A percentile compares a stretch with the other conserved stretches of the same genome.
These are phyloP conservation scores for Chrysolina oricalcia DNA, from an alignment of 2,888 invertebrate genomes.

Conservation along the genomic window DNA sequence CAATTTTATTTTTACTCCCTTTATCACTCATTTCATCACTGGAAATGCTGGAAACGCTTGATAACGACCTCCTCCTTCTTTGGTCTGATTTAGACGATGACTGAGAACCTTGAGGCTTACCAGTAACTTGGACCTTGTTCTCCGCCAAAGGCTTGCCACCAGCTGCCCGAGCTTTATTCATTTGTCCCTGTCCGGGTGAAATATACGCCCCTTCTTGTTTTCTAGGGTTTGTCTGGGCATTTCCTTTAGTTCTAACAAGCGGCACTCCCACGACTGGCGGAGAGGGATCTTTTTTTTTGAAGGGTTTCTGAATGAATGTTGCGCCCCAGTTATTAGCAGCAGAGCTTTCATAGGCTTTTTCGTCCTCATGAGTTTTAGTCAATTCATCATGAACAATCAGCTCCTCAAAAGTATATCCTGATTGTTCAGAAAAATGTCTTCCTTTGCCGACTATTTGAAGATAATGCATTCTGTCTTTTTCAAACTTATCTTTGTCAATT, in stretches of 20 bases:
- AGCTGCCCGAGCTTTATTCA: slow-evolving; percentile 31
- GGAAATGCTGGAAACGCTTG: slow-evolving; percentile 74
- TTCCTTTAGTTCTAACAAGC: slow-evolving; percentile 57
- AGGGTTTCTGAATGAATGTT: slow-evolving; percentile 57
- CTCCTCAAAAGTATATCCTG: slow-evolving; percentile 75
- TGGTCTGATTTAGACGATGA: not conserved
- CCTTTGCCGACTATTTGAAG: slow-evolving; percentile 80
- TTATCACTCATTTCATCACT: slow-evolving; percentile 69
- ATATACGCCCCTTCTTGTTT: slow-evolving; percentile 43
- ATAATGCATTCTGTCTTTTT: slow-evolving; percentile 76
- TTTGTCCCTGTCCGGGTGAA: slow-evolving; percentile 50
- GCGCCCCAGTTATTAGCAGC: slow-evolving; percentile 49
- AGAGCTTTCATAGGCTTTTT: slow-evolving; percentile 41
- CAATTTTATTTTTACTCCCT: slow-evolving; percentile 48
- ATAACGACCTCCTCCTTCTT: slow-evolving; percentile 70
- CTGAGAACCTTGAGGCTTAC: not conserved
- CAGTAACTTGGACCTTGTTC: not conserved
- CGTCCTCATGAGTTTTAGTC: slow-evolving; percentile 62
- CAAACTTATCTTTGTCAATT: slow-evolving; percentile 81
- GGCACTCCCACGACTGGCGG: slow-evolving; percentile 76
- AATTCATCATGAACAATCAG: slow-evolving; percentile 70
- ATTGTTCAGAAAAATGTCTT: slow-evolving; percentile 78
- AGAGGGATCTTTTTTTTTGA: slow-evolving; percentile 72
- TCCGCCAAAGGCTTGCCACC: not conserved
- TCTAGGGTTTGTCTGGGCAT: slow-evolving; percentile 39